Conservation (phyloP, 2,113 vertebrate genomes). For the Tachycineta bicolor region DNA sequence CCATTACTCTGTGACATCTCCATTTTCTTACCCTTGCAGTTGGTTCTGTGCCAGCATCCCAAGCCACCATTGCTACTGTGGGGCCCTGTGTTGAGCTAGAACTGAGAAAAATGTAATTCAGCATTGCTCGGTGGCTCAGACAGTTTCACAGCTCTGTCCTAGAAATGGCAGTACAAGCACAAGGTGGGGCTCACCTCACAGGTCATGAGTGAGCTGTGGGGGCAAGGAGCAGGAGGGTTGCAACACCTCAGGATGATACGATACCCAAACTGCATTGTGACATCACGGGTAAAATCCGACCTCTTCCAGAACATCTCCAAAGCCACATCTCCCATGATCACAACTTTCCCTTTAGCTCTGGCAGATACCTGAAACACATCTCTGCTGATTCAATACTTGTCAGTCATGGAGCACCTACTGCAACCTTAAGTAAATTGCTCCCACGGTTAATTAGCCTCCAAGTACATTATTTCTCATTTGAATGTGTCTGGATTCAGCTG, state of each 20-base stretch:
- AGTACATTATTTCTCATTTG: slow-evolving; percentile 22
- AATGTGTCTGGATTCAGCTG: slow-evolving; percentile 2
- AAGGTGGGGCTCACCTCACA: not conserved
- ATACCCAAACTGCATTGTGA: not conserved
- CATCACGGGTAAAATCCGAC: not conserved
- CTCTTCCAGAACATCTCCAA: not conserved
- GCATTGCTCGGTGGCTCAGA: not conserved
- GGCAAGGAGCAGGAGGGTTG: not conserved
- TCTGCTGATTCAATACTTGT: not conserved
- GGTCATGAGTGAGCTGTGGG: not conserved
- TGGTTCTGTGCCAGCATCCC: not conserved
- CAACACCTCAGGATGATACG: not conserved
- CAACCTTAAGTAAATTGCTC: slow-evolving; percentile 20
- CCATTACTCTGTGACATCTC: not conserved
- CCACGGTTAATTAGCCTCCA: slow-evolving; percentile 17
- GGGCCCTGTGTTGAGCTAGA: not conserved
- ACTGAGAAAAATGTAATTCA: not conserved
- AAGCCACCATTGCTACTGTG: not conserved
- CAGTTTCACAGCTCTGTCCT: not conserved
- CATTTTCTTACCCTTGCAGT: not conserved
- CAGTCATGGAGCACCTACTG: not conserved
- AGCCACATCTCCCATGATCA: not conserved
- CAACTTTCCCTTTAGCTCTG: not conserved
- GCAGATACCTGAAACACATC: not conserved
- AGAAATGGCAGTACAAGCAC: not conserved